Conservation (phyloP, 1,140 invertebrate species). For the Sinella curviseta region DNA sequence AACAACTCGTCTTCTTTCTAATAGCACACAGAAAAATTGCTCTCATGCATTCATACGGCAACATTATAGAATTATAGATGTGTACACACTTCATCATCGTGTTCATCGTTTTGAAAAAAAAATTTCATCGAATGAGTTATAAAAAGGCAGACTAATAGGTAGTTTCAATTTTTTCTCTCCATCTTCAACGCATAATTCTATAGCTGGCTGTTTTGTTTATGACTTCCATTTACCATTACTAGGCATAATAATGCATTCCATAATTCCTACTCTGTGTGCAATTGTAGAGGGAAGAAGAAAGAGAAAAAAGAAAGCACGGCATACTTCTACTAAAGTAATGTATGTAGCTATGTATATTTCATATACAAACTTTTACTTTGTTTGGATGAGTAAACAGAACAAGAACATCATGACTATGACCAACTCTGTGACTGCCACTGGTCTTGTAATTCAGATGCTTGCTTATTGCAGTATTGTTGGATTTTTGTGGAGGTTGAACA, state of each 20-base stretch:
- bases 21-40: background rate
- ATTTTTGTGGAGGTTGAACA: too few species aligned
- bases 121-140: background rate
- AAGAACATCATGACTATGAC: too few species aligned
- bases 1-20: background rate
- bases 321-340: too few species aligned
- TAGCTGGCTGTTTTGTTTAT: background rate
- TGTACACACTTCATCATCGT: background rate
- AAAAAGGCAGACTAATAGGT: background rate
- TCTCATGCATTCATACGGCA: background rate
- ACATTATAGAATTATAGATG: background rate
- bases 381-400: too few species aligned
- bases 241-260: too few species aligned
- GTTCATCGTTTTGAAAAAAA: background rate
- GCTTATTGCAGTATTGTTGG: too few species aligned
- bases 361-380: too few species aligned
- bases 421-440: background rate
- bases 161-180: background rate
- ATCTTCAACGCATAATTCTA: background rate
- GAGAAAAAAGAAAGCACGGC: too few species aligned
- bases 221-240: slow-evolving; percentile 15
- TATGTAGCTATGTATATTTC: too few species aligned
- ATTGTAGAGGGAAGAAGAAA: too few species aligned
- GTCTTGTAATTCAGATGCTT: too few species aligned
- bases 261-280: too few species aligned